Conservation (phyloP, 2,113 vertebrate genomes). For the Lagopus leucura region DNA sequence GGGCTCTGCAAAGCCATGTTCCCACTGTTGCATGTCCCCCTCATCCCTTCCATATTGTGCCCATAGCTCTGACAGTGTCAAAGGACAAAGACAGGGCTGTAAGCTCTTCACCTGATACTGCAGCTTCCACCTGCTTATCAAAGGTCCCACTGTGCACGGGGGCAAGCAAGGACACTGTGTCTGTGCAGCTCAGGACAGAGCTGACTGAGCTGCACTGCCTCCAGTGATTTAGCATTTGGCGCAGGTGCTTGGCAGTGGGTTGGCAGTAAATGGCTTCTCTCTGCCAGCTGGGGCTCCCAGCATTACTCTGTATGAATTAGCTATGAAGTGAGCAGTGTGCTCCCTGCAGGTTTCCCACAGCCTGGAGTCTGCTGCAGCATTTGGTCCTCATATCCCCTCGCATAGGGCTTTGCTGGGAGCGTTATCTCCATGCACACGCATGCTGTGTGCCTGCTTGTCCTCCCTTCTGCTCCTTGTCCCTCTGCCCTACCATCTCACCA, state of each 20-base stretch:
- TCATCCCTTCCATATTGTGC: accelerated
- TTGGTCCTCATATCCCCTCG: accelerated
- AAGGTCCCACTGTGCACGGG: accelerated
- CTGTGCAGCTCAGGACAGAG: not conserved
- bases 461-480: not conserved
- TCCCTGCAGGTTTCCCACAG: not conserved
- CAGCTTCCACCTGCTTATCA: not conserved
- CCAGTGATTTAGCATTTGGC: accelerated
- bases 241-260: accelerated
- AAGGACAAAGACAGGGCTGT: not conserved
- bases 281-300: not conserved
- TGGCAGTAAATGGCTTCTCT: not conserved
- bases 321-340: not conserved
- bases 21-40: not conserved
- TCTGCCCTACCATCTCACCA: accelerated
- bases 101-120: not conserved
- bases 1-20: not conserved
- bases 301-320: not conserved
- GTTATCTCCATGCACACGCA: not conserved
- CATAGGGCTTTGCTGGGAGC: not conserved
- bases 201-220: accelerated
- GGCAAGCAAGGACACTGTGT: not conserved
- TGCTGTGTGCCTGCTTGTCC: not conserved
- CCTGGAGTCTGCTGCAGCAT: not conserved
- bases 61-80: not conserved